Evolutionary conservation across 2,888 invertebrate genomes (phyloP), one percentile per base, ranked within the genome.

Genomic region (Corbicula japonica): DNA sequence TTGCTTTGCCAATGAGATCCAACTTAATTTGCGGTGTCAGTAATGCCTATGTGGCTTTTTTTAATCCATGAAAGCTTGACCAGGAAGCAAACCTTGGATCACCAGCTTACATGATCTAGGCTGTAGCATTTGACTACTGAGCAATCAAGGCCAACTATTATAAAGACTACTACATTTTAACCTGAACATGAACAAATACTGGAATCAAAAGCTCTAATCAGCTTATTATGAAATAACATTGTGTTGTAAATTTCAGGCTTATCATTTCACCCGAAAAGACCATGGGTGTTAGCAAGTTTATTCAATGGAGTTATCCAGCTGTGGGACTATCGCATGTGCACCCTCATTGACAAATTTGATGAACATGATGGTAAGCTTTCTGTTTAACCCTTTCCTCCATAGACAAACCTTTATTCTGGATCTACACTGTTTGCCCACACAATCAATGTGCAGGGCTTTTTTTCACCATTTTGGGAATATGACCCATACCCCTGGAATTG

Each of bases 271-370:
- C 97, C 99, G 0, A 99, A 99, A 94, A 95, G 99, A 62, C 99
- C 99, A 88, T 99, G 99, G 99, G 97, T 99, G 90, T 94, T 99
- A 83, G 96, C 97, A 21, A 94, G 94, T 95, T 96, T 99, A 89
- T 99, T 99, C 95, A 99, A 97, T 95, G 99, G 99, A 77, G 96
- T 98, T 82, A 98, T 99, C 90, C 99, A 99, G 93, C 95, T 99
- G 75, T 99, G 99, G 99, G 99, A 99, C 94, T 99, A 99, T 94
- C 97, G 99, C 86, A 99, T 99, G 99, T 98, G 99, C 93, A 99
- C 99, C 3, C 95, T 99, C 81, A 94, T 99, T 87, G 99, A 99
- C 93, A 99, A 99, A 94, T 99, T 99, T 94, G 99, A 99, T 94
- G 99, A 99, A 93, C 99, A 99, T 93, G 99, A 99, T 94, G 99